These are phyloP conservation scores for Clarias macrocephalus DNA, from an alignment of 2,113 vertebrate species.

Conservation along the genomic window DNA sequence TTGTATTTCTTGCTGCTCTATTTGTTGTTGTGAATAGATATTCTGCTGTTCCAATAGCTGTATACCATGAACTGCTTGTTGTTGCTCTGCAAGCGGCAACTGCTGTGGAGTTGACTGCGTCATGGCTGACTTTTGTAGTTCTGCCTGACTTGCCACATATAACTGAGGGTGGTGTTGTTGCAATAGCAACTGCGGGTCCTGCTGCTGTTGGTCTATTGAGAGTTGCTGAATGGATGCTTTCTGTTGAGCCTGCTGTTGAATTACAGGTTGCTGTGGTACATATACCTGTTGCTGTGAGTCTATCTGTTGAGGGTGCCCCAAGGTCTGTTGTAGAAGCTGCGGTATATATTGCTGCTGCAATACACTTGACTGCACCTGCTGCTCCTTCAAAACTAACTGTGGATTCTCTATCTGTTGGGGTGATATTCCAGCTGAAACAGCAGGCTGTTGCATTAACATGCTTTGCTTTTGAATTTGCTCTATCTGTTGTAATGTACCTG, in stretches of 20 bases:
- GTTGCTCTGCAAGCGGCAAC: slow-evolving; percentile 60
- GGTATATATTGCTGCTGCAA: slow-evolving; percentile 64
- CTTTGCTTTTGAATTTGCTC: slow-evolving; percentile 57
- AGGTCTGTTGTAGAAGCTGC: slow-evolving; percentile 57
- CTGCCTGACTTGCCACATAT: slow-evolving; percentile 37
- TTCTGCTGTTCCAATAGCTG: slow-evolving; percentile 58
- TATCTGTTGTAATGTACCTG: slow-evolving; percentile 57
- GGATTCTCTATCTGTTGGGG: slow-evolving; percentile 59
- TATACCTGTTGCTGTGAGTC: slow-evolving; percentile 47
- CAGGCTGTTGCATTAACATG: slow-evolving; percentile 47
- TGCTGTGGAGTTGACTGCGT: slow-evolving; percentile 31
- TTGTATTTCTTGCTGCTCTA: slow-evolving; percentile 40
- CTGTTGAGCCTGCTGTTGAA: slow-evolving; percentile 51
- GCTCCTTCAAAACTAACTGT: slow-evolving; percentile 60
- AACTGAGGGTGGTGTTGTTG: slow-evolving; percentile 49
- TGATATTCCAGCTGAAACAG: slow-evolving; percentile 33
- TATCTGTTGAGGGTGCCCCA: slow-evolving; percentile 27
- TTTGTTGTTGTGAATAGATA: slow-evolving; percentile 58
- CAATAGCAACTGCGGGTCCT: slow-evolving; percentile 14
- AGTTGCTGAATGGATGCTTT: slow-evolving; percentile 43
- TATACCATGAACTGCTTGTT: slow-evolving; percentile 34
- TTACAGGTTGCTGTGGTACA: slow-evolving; percentile 34
- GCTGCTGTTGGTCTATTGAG: slow-evolving; percentile 31
- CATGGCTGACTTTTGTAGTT: slow-evolving; percentile 38
- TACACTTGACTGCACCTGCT: slow-evolving; percentile 59